These are phyloP conservation scores for Uloborus diversus DNA, from an alignment of 1,140 invertebrate species.

Conservation along the genomic window DNA sequence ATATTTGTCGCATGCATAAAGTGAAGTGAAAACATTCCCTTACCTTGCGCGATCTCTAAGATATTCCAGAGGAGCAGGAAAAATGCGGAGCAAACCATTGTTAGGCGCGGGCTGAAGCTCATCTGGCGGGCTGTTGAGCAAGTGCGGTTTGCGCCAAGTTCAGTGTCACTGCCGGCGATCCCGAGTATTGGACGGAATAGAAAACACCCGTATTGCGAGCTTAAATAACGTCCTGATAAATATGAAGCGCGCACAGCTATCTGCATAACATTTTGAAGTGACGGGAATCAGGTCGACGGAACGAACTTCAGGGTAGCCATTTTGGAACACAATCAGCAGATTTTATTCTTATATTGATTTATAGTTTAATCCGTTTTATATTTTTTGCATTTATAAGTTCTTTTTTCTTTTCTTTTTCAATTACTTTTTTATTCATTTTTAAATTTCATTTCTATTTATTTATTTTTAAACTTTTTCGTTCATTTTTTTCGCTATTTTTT, in stretches of 20 bases:
- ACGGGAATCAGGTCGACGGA: no score
- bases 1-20: neutral
- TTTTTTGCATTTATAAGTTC: no score
- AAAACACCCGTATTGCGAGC: slow-evolving; percentile 21
- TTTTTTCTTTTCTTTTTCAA: no score
- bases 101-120: slow-evolving; percentile 1
- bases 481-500: no score
- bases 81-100: slow-evolving; percentile 10
- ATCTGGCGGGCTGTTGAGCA: slow-evolving; percentile 1
- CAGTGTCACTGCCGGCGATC: slow-evolving; percentile 7
- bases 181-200: slow-evolving; percentile 14
- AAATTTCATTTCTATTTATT: no score
- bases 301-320: no score
- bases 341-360: no score
- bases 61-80: slow-evolving; percentile 9
- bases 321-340: no score
- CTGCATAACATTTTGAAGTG: neutral
- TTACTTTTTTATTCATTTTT: no score
- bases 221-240: slow-evolving; percentile 27
- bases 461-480: no score
- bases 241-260: neutral
- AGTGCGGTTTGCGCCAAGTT: slow-evolving; percentile 18
- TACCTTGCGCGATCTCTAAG: slow-evolving; percentile 1
- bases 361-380: no score
- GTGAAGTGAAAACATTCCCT: neutral